These are phyloP conservation scores for Furnarius figulus DNA, from an alignment of 2,113 vertebrate genomes.

Conservation along the genomic window DNA sequence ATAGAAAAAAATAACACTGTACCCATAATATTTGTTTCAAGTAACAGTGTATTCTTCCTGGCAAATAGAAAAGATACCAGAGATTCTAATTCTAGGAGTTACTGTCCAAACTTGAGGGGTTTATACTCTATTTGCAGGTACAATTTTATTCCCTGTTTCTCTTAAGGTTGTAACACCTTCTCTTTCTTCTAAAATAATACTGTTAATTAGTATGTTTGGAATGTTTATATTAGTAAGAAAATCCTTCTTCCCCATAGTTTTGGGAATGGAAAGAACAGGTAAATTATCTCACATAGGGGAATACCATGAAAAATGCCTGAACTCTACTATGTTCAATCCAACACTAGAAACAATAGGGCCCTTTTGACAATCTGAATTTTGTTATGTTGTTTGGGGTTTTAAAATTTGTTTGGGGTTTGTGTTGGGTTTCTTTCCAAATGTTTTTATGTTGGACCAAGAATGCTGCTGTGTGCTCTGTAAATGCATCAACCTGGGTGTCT, in stretches of 20 bases:
- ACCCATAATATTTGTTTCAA: not conserved
- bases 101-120: not conserved
- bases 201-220: not conserved
- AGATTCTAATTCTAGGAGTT: not conserved
- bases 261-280: not conserved
- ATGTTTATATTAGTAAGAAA: not conserved
- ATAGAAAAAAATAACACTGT: not conserved
- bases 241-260: accelerated
- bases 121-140: not conserved
- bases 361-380: not conserved
- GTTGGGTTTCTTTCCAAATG: not conserved
- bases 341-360: not conserved
- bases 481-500: not conserved
- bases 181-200: not conserved
- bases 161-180: not conserved
- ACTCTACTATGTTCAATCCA: not conserved
- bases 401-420: not conserved
- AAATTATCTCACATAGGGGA: not conserved
- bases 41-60: not conserved
- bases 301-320: not conserved
- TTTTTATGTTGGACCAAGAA: not conserved
- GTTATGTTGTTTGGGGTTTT: not conserved
- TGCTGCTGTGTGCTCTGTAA: not conserved
- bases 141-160: not conserved
- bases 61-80: not conserved